phyloP scores from a whole-genome alignment of 2,888 invertebrate genomes.

The Mallateleia sp. region DNA sequence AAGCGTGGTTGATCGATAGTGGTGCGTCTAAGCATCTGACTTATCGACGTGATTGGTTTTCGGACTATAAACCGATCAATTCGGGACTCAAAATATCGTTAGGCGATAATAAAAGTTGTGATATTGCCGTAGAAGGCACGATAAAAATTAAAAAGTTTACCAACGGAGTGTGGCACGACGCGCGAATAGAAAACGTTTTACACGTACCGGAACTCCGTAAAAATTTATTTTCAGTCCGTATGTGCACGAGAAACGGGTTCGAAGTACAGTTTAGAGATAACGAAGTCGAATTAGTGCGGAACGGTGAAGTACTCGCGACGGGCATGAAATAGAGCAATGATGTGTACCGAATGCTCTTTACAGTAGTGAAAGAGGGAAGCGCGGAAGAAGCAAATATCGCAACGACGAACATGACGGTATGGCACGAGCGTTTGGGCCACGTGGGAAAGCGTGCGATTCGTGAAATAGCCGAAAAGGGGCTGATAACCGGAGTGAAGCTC shows the following conservation, averaged over 20 bases:
- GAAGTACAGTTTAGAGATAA: slow-evolving; percentile 62
- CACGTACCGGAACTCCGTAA: slow-evolving; percentile 72
- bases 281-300: slow-evolving; percentile 46
- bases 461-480: slow-evolving; percentile 23
- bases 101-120: slow-evolving; percentile 75
- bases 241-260: slow-evolving; percentile 71
- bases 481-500: slow-evolving; percentile 39
- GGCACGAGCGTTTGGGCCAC: slow-evolving; percentile 75
- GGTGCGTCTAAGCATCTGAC: slow-evolving; percentile 74
- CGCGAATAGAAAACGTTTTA: slow-evolving; percentile 57
- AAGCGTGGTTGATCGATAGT: slow-evolving; percentile 76
- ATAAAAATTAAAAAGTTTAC: slow-evolving; percentile 63
- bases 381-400: slow-evolving; percentile 35
- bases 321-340: slow-evolving; percentile 76
- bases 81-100: slow-evolving; percentile 61
- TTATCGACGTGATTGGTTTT: slow-evolving; percentile 75
- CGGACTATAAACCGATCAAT: slow-evolving; percentile 51
- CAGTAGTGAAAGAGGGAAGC: slow-evolving; percentile 28
- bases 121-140: slow-evolving; percentile 74
- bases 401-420: slow-evolving; percentile 26
- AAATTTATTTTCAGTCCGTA: slow-evolving; percentile 83
- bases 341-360: slow-evolving; percentile 78
- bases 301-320: slow-evolving; percentile 49
- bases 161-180: slow-evolving; percentile 68
- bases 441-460: slow-evolving; percentile 37